These are phyloP conservation scores for Lanius ludovicianus DNA, from an alignment of 2,113 vertebrate genomes.

Conservation along the genomic window DNA sequence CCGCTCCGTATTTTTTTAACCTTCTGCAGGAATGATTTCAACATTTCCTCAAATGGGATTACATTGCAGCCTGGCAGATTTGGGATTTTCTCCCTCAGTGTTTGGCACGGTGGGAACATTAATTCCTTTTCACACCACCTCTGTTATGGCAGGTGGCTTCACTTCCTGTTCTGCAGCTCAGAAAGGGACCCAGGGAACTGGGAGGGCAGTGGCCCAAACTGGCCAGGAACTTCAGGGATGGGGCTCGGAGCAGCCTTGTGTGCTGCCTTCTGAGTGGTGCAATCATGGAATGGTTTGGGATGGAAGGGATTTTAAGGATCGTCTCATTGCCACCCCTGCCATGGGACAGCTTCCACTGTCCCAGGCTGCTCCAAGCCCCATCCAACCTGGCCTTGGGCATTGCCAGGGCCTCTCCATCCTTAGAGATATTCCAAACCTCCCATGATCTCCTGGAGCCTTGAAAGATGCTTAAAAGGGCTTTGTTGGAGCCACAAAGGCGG, in stretches of 20 bases:
- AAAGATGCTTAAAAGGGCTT: not conserved
- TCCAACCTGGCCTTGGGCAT: not conserved
- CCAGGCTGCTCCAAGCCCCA: not conserved
- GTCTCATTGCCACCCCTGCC: not conserved
- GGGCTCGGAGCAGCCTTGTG: not conserved
- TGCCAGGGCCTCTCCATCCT: not conserved
- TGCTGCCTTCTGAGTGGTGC: fast-evolving
- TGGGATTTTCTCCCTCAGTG: not conserved
- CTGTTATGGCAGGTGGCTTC: conserved; percentile 8
- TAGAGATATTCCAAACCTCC: not conserved
- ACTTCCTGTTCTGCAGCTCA: not conserved
- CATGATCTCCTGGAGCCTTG: not conserved
- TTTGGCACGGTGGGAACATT: not conserved
- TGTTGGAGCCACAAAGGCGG: not conserved
- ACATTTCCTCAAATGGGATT: not conserved
- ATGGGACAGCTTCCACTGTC: not conserved
- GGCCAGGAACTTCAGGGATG: not conserved
- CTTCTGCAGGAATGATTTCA: conserved; percentile 5
- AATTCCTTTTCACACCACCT: conserved; percentile 1
- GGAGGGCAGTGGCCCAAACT: fast-evolving
- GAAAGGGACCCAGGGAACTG: fast-evolving
- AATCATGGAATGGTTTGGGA: not conserved
- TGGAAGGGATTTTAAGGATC: not conserved
- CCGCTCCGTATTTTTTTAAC: not conserved
- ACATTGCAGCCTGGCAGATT: not conserved